phyloP scores from a whole-genome alignment of 2,888 invertebrate genomes.

The Serripes groenlandicus region DNA sequence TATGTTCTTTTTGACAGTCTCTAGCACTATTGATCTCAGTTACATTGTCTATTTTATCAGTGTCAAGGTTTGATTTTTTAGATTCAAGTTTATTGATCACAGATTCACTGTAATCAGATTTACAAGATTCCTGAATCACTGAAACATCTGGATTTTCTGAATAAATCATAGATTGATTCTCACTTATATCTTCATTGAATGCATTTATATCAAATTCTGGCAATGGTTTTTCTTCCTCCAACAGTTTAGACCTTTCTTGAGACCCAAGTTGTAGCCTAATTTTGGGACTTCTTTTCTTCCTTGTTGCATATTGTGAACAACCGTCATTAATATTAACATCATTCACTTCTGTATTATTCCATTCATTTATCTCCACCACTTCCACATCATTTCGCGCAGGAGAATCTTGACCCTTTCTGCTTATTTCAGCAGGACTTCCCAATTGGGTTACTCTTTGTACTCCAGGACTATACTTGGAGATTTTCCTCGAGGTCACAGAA shows the following conservation, averaged over 20 bases:
- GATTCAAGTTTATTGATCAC: too few species aligned
- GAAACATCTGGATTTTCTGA: too few species aligned
- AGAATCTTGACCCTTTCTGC: neutral
- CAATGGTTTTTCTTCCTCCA: too few species aligned
- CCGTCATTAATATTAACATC: neutral
- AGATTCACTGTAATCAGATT: too few species aligned
- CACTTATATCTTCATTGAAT: too few species aligned
- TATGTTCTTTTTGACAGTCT: too few species aligned
- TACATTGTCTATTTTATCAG: too few species aligned
- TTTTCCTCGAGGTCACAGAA: neutral
- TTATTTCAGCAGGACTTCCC: neutral
- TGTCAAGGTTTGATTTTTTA: too few species aligned
- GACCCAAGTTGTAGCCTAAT: conserved; percentile 2
- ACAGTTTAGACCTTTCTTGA: neutral
- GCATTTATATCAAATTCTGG: too few species aligned
- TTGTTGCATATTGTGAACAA: neutral
- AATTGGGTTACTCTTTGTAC: neutral
- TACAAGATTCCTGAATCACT: too few species aligned
- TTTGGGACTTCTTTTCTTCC: conserved; percentile 5
- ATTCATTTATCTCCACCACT: conserved; percentile 15
- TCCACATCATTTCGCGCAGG: neutral
- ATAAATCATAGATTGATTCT: too few species aligned
- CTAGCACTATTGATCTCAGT: too few species aligned
- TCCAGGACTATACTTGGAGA: conserved; percentile 21
- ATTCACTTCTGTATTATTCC: conserved; percentile 11